Evolutionary conservation across 2,888 invertebrate genomes (phyloP).

Genomic region (Diploptera punctata): DNA sequence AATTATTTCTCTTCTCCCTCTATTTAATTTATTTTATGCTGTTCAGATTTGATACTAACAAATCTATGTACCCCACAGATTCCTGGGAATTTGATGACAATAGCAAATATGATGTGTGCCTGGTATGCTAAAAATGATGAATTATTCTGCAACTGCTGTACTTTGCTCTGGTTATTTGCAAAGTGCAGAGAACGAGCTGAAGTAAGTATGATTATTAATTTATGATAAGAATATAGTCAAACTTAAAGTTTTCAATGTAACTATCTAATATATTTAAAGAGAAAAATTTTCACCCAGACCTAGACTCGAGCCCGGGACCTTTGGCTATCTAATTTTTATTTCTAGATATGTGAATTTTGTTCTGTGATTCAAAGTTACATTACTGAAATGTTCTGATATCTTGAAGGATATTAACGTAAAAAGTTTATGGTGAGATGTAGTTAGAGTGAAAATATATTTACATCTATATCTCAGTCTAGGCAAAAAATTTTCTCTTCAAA

Average conservation of each 20-base stretch:
- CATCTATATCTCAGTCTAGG: no score
- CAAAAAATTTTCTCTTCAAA: no score
- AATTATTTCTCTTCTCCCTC: no score
- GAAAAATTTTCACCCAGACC: no score
- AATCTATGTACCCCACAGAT: no score
- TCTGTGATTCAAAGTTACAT: not conserved
- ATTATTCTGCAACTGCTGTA: constrained; percentile 49
- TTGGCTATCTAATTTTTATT: not conserved
- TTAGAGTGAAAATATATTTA: no score
- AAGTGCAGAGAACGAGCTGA: constrained; percentile 46
- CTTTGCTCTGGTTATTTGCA: constrained; percentile 50
- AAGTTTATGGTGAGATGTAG: no score
- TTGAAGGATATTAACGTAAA: no score
- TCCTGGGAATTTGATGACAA: constrained; percentile 36
- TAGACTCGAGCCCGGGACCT: no score
- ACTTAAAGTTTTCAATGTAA: not conserved
- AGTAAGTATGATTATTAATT: constrained; percentile 34
- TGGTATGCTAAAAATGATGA: constrained; percentile 45
- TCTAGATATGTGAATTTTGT: not conserved
- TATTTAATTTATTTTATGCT: no score
- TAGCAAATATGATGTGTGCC: constrained; percentile 65
- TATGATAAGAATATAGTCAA: not conserved
- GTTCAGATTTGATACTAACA: no score
- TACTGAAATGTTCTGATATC: not conserved
- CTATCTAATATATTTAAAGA: not conserved